Conservation (phyloP, 2,888 invertebrate genomes). For the Synanthedon andrenaeformis region DNA sequence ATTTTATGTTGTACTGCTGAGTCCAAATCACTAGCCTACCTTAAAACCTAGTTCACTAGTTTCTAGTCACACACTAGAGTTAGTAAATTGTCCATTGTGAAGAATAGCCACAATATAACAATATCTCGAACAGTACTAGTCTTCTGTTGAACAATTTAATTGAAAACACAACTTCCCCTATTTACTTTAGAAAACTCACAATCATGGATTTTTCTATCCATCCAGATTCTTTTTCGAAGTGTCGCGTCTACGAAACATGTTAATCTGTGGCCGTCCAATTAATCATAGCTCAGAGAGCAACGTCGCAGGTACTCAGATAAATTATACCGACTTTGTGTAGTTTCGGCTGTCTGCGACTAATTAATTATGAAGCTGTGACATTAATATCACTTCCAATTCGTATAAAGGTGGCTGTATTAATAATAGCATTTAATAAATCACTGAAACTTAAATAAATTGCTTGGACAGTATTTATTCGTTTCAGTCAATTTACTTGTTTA, state of each 20-base stretch:
- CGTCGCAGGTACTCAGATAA: slow-evolving; percentile 10
- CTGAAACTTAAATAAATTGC: slow-evolving; percentile 4
- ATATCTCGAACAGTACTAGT: too few relatives aligned
- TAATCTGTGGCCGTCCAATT: slow-evolving; percentile 3
- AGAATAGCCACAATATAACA: too few relatives aligned
- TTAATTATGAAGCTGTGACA: slow-evolving; percentile 21
- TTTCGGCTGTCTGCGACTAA: slow-evolving; percentile 16
- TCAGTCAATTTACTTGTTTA: too few relatives aligned
- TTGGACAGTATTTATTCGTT: background rate
- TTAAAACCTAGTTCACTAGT: too few relatives aligned
- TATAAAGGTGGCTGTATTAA: slow-evolving; percentile 7
- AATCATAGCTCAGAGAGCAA: slow-evolving; percentile 8
- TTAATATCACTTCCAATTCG: slow-evolving; percentile 17
- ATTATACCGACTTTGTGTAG: slow-evolving; percentile 18
- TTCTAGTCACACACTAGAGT: too few relatives aligned
- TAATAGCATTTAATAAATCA: slow-evolving; percentile 1
- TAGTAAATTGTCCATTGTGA: too few relatives aligned
- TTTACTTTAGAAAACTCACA: too few relatives aligned
- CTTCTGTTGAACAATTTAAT: too few relatives aligned
- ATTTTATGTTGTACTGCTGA: too few relatives aligned
- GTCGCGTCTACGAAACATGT: background rate
- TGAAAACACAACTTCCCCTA: too few relatives aligned
- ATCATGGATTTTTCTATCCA: too few relatives aligned
- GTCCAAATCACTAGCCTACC: too few relatives aligned
- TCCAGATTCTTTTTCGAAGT: background rate